Base-by-base conservation (phyloP, 30 jellyfish, hydroid and myxozoan genomes). In the Aurelia sp. region DNA sequence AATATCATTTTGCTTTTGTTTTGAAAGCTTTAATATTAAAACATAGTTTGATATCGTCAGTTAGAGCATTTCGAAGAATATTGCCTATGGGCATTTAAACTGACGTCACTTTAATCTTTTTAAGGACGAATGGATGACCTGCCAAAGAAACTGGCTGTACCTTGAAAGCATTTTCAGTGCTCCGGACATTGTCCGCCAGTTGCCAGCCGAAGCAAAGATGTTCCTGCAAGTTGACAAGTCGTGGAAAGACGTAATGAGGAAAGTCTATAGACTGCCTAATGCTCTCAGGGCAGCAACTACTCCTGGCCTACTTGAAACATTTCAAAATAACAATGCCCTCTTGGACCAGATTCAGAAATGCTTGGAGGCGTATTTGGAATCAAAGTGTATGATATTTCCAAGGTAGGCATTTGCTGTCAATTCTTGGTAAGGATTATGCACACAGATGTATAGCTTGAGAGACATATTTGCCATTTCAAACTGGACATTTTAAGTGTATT, bases 261-360 rank as follows among this genome's bases (percentile, higher is more conserved):
- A 95, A 82, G 97, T 90, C 37, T 70, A 95, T 52, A 66, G 99
- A 64, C 94, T 95, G 68, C 99, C 99, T 6, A 95, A 90, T 65
- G 99, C 99, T 0, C 84, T 95, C 53, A 51, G 99, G n/a, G 99
- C 98, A 17, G 99, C 99, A 18, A 95, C 99, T 16, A 97, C 96
- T 21, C 99, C 99, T 1, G 99, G 99, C 41, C 87, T 95, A 30
- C 78, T 95, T 66, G 97, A 95, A 40, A 89, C 96, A 16, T 95
- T 95, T 60, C 97, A 90, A 47, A 87, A 90, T 50, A 95, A 95
- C 84, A 95, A 95, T 74, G 81, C 94, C 13, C 83, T 95, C 33
- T 82, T 95, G 41, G 99, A 95, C 86, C 99, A 95, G 63, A 95
- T 95, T 73, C 99, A 95, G 82, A 95, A 95, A 67, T 95, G 99